Conservation (phyloP, 2,888 invertebrate species). For the Pristionchus fissidentatus region DNA sequence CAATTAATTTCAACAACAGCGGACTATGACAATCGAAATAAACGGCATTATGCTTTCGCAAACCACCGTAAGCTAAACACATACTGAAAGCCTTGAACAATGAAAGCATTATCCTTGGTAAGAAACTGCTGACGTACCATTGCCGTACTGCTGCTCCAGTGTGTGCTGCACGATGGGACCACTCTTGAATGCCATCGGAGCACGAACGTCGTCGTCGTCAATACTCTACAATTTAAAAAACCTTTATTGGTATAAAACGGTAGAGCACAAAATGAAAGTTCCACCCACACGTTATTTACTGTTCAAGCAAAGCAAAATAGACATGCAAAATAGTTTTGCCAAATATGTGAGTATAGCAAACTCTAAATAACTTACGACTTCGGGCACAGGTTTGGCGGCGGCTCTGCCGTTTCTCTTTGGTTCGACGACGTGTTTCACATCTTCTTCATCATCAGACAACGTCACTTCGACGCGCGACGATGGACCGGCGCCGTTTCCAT, state of each 20-base stretch:
- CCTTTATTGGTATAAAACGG: background rate
- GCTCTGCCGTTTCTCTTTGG: background rate
- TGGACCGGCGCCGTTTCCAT: background rate
- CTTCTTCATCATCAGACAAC: background rate
- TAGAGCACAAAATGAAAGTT: background rate
- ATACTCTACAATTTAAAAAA: background rate
- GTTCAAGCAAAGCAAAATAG: no score
- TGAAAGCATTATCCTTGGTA: background rate
- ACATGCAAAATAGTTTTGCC: no score
- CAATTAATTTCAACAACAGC: background rate
- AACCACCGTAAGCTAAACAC: background rate
- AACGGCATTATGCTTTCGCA: background rate
- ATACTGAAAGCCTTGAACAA: background rate
- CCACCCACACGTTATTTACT: no score
- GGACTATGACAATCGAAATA: background rate
- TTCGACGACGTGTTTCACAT: background rate
- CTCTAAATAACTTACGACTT: background rate
- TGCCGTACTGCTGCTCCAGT: constrained; percentile 62
- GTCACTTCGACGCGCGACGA: background rate
- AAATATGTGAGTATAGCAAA: background rate
- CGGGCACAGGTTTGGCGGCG: background rate
- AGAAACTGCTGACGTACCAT: background rate
- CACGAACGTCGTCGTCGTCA: constrained; percentile 60
- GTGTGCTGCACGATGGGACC: constrained; percentile 62
- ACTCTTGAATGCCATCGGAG: constrained; percentile 60